Evolutionary conservation across 2,888 invertebrate species (phyloP).

Genomic region (Nephrocerus scutellatus): DNA sequence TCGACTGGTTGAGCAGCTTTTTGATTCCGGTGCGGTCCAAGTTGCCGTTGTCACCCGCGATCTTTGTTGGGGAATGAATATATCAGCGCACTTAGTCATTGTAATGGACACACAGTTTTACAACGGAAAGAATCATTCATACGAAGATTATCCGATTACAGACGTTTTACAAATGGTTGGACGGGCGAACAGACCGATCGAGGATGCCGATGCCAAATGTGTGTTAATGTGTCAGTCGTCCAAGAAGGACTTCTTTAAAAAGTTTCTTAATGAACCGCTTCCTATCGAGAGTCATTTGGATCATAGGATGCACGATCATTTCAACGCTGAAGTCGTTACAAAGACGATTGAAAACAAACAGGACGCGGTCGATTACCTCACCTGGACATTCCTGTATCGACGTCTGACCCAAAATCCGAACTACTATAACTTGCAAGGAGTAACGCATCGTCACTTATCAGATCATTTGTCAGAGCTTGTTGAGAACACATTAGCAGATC

Average conservation of each 20-base stretch:
- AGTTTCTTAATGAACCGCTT: constrained; percentile 92
- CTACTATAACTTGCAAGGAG: constrained; percentile 96
- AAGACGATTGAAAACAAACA: constrained; percentile 99
- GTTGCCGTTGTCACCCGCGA: constrained; percentile 87
- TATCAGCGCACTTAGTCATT: constrained; percentile 88
- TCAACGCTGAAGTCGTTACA: constrained; percentile 99
- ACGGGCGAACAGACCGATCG: constrained; percentile 84
- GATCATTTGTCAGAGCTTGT: constrained; percentile 98
- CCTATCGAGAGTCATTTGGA: constrained; percentile 98
- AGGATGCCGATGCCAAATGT: constrained; percentile 89
- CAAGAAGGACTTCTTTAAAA: constrained; percentile 98
- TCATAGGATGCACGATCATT: constrained; percentile 96
- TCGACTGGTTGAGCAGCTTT: constrained; percentile 85
- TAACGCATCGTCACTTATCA: constrained; percentile 93
- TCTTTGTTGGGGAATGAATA: constrained; percentile 86
- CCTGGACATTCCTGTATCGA: constrained; percentile 98
- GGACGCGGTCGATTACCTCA: constrained; percentile 98
- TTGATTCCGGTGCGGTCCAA: constrained; percentile 88
- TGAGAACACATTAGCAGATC: constrained; percentile 86
- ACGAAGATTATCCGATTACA: constrained; percentile 96
- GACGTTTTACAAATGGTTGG: constrained; percentile 98
- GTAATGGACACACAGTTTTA: constrained; percentile 95
- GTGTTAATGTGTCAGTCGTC: constrained; percentile 95
- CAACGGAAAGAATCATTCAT: constrained; percentile 74
- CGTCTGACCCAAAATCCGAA: constrained; percentile 98